Base-by-base conservation (phyloP, 2,113 vertebrate species). In the Salvator merianae region DNA sequence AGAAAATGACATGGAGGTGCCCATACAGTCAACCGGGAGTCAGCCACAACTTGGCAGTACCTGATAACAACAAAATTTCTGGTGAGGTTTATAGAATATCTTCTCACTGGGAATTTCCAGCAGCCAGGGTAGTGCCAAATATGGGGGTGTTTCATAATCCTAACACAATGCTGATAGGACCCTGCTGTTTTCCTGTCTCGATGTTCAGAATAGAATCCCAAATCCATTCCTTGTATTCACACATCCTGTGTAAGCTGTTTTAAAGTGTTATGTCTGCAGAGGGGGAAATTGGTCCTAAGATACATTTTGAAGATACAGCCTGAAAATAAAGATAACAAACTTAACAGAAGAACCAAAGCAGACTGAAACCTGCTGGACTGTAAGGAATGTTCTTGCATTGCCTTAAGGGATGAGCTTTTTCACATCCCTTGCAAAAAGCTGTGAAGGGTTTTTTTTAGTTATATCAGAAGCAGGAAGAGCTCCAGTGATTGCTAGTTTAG, bases 161-260 rank as follows among this genome's bases (percentile, higher is more conserved):
- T 12, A 53, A 53, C 50, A 53, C n/a, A n/a, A n/a, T n/a, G n/a
- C n/a, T n/a, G n/a, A n/a, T n/a, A n/a, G n/a, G n/a, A n/a, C 20
- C 7, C 55, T 81, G 16, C 32, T 71, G 85, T 22, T 16, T 43
- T 71, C 12, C 32, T 79, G 84, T n/a, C n/a, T n/a, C n/a, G 62
- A 70, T 84, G 72, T 69, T 12, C 63, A 78, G 80, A 88, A 87
- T 47, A 43, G 36, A 74, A n/a, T 18, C 55, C 85, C 77, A 86
- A 85, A 84, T 53, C 55, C 47, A 18, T 83, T 90, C 24, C 0
- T 63, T 76, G 16, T 6, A 86, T 90, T 85, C 76, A 70, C 40
- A 69, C 82, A 50, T 3, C 55, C n/a, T 10, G 26, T 53, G n/a
- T 81, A 86, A 90, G 90, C 30, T 90, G 28, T 13, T 88, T 91